Evolutionary conservation across 23 tunicate species (phyloP).

Genomic region (Diplosoma virens): DNA sequence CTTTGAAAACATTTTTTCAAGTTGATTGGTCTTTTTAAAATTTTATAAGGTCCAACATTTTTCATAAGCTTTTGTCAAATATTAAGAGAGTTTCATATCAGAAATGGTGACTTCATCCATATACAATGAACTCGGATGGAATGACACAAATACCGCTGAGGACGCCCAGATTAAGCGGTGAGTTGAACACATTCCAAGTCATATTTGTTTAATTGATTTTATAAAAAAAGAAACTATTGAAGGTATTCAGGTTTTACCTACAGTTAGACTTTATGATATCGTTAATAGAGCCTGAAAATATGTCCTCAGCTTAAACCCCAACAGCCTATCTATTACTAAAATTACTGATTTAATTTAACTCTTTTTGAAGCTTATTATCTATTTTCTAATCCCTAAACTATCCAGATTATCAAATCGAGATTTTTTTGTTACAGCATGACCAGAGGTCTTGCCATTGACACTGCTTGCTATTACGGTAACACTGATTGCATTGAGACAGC

Average conservation of each 20-base stretch:
- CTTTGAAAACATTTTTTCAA: too few relatives aligned
- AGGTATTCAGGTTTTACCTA: not conserved
- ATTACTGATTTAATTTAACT: too few relatives aligned
- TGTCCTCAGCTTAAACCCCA: not conserved
- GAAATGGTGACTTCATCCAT: conserved; percentile 51
- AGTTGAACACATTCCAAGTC: not conserved
- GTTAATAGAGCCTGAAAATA: not conserved
- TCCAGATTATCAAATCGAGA: too few relatives aligned
- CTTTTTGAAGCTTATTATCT: too few relatives aligned
- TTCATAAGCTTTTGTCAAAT: too few relatives aligned
- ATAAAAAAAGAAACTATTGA: not conserved
- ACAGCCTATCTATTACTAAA: too few relatives aligned
- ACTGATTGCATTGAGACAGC: conserved; percentile 60
- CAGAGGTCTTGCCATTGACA: conserved; percentile 52
- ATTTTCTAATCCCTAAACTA: not conserved
- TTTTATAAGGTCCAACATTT: too few relatives aligned
- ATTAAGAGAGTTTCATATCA: conserved; percentile 41
- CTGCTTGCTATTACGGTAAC: conserved; percentile 63
- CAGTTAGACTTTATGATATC: not conserved
- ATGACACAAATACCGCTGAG: conserved; percentile 47
- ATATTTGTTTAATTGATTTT: not conserved
- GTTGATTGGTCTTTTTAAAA: too few relatives aligned
- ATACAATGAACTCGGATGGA: conserved; percentile 66
- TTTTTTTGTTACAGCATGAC: conserved; percentile 29
- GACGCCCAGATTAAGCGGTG: conserved; percentile 40